A percentile compares a stretch with the other conserved stretches of the same genome.
These are phyloP conservation scores for Colossoma macropomum DNA, from an alignment of 2,113 vertebrate species.

Conservation along the genomic window DNA sequence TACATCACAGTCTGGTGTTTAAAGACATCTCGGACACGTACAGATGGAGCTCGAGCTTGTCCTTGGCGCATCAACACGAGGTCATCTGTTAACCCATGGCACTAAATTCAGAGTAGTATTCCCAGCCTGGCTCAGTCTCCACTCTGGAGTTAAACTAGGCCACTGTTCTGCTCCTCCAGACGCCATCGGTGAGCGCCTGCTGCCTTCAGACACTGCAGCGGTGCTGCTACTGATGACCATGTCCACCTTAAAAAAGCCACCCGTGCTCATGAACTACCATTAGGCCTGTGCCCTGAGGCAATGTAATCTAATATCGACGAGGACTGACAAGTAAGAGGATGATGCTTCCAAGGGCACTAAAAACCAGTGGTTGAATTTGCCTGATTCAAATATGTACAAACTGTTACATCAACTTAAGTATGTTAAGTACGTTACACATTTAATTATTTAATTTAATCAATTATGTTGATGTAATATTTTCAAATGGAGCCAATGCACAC, in stretches of 20 bases:
- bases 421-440: too few species aligned
- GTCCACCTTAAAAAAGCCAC: background rate
- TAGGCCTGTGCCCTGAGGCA: too few species aligned
- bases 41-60: constrained; percentile 22
- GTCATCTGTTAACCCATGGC: constrained; percentile 23
- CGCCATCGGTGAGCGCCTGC: background rate
- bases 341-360: too few species aligned
- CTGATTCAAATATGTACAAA: too few species aligned
- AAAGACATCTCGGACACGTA: background rate
- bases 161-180: background rate
- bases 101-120: constrained; percentile 28
- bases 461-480: too few species aligned
- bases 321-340: too few species aligned
- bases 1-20: background rate
- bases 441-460: too few species aligned
- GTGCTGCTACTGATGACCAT: background rate
- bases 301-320: too few species aligned
- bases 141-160: background rate
- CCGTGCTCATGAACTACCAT: too few species aligned
- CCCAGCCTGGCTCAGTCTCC: constrained; percentile 3
- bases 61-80: constrained; percentile 47
- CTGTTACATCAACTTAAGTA: too few species aligned
- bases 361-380: too few species aligned
- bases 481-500: too few species aligned
- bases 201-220: background rate